Conservation (phyloP, 2,113 vertebrate genomes). For the Andinoacara biseriatus region DNA sequence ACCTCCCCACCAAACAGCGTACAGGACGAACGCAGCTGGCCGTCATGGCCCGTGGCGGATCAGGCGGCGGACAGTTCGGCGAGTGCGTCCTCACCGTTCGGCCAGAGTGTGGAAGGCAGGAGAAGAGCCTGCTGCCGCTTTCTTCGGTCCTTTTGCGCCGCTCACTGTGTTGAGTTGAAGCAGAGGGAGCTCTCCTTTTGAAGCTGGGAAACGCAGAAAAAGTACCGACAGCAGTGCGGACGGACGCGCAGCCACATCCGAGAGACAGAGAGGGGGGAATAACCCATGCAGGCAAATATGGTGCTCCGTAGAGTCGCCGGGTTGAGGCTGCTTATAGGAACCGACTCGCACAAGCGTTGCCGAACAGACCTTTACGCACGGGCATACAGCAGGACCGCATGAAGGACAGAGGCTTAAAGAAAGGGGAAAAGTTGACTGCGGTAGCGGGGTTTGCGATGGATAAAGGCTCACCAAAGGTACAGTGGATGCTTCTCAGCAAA, state of each 20-base stretch:
- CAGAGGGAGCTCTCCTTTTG: constrained; percentile 26
- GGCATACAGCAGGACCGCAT: constrained; percentile 53
- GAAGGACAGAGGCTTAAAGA: constrained; percentile 64
- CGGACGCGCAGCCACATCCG: not conserved
- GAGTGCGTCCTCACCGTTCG: constrained; percentile 68
- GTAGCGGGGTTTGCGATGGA: constrained; percentile 55
- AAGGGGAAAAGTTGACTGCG: constrained; percentile 62
- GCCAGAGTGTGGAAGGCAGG: constrained; percentile 48
- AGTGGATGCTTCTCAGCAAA: constrained; percentile 21
- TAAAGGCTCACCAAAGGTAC: constrained; percentile 74
- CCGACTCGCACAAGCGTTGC: constrained; percentile 38
- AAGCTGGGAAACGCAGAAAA: constrained; percentile 23
- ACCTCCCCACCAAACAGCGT: constrained; percentile 46
- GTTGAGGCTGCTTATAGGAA: constrained; percentile 45
- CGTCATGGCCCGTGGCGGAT: constrained; percentile 79
- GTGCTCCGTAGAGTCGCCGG: constrained; percentile 45
- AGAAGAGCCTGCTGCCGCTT: constrained; percentile 51
- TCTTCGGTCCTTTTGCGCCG: constrained; percentile 55
- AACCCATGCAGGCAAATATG: constrained; percentile 56
- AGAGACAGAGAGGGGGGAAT: not conserved
- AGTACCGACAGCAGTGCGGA: constrained; percentile 36
- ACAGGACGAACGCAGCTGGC: constrained; percentile 68
- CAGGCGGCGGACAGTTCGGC: constrained; percentile 66
- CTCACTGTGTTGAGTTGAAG: constrained; percentile 59
- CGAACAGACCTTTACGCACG: constrained; percentile 64